Evolutionary conservation across 2,797 vertebrate genomes (phyloP), one percentile per base, ranked within the genome.

Genomic region (Mastacembelus armatus): DNA sequence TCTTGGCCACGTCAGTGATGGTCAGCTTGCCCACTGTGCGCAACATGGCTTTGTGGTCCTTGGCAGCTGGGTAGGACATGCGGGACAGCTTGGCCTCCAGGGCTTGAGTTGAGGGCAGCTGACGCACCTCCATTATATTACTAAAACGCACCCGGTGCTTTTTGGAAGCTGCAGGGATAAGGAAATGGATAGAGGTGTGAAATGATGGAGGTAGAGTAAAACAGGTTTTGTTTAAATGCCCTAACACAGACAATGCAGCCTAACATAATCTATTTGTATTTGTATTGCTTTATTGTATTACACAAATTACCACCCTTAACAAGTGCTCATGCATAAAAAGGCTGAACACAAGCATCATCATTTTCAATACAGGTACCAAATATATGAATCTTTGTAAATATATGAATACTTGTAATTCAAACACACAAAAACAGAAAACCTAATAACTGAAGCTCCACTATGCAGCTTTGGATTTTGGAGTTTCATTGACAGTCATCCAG

Each of bases 61-160:
- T 96, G 84, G 95, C 90, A 1, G 95, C 91, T 1, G 95, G 95
- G 51, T 97, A 95, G 1, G 96, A 96, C 97, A 98, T 98, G 18
- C 97, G 96, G 62, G 97, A 98, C 75, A 98, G 90, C 85, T 98
- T 98, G 26, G 97, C 97, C 89, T 98, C 97, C 84, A 98, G 48
- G 0, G 96, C 97, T 1, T 98, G 96, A 54, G 95, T 97, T 0
- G 96, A 96, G 10, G 97, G 97, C 32, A 99, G 95, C 70, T 97
- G 97, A 42, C 97, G 94, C 74, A 99, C 96, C 89, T 98, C 97
- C 96, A 98, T 98, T 71, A 98, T 93, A 54, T 98, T 97, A 88
- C 97, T 98, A 80, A 99, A 99, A 56, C 96, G 94, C 33, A 99
- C 97, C 18, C 97, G 95, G 66, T 97, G 95, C 87, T 97, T 98